Percentiles rank a stretch among this genome's conserved stretches.
phyloP scores from a whole-genome alignment of 2,888 invertebrate genomes.

The Sarcophaga carnaria region DNA sequence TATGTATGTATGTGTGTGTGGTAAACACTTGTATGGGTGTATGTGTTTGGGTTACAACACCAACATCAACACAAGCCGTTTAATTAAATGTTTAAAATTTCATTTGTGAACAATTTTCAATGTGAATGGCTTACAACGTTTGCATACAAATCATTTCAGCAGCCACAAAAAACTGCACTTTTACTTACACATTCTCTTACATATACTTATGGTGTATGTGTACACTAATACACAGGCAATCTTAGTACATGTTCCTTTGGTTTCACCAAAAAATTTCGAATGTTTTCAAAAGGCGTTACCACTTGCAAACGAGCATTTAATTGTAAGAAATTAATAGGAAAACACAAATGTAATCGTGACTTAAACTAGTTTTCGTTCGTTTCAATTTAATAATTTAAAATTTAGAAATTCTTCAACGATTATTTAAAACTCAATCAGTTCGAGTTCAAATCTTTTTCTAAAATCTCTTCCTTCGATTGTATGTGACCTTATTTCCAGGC shows the following conservation, averaged over 20 bases:
- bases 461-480: no score
- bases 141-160: conserved; percentile 27
- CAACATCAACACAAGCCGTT: neutral
- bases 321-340: neutral
- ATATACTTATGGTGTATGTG: neutral
- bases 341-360: neutral
- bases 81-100: conserved; percentile 53
- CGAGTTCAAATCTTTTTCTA: no score
- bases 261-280: conserved; percentile 17
- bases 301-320: neutral
- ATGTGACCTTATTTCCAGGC: no score
- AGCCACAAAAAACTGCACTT: neutral
- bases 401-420: no score
- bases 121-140: conserved; percentile 24
- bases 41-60: neutral
- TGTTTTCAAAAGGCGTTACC: neutral
- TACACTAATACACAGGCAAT: neutral
- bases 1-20: neutral
- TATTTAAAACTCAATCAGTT: no score
- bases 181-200: neutral
- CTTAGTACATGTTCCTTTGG: conserved; percentile 7
- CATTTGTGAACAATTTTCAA: conserved; percentile 35
- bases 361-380: neutral
- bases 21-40: neutral
- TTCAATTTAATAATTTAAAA: neutral